phyloP scores from a whole-genome alignment of 2,797 vertebrate genomes.

The Chelonia mydas region DNA sequence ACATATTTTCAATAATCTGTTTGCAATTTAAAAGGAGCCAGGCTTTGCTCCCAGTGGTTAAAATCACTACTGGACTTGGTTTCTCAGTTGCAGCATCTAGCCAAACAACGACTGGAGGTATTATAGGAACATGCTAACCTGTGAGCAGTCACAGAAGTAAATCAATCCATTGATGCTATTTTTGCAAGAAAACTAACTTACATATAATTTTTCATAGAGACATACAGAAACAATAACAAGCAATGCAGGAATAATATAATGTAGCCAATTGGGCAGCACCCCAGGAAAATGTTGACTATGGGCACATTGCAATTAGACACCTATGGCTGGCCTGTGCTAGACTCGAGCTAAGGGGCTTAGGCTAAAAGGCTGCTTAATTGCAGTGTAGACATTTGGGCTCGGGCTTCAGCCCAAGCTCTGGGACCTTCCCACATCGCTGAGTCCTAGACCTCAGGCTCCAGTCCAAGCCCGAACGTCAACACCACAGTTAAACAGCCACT shows the following conservation, averaged over 20 bases:
- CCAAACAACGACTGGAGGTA: neutral
- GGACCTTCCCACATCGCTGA: neutral
- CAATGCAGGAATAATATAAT: neutral
- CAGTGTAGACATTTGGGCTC: neutral
- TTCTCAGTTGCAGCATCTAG: neutral
- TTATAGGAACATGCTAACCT: neutral
- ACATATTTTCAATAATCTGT: neutral
- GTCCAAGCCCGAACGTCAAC: neutral
- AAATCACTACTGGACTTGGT: neutral
- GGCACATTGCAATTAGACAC: neutral
- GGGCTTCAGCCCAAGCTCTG: neutral
- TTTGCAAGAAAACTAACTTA: constrained; percentile 1
- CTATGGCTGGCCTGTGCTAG: neutral
- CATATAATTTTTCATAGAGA: neutral
- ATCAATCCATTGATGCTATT: neutral
- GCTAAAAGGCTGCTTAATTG: neutral
- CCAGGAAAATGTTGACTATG: neutral
- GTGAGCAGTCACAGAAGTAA: neutral
- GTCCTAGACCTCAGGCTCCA: neutral
- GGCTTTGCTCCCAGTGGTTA: neutral
- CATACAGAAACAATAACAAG: neutral
- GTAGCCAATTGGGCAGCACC: neutral
- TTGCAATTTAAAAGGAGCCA: neutral
- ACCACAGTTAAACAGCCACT: neutral
- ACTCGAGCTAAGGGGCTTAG: neutral